Percentiles rank a stretch among this genome's conserved stretches.
Evolutionary conservation across 2,888 invertebrate species (phyloP).

Genomic region (Zeuzera pyrina): DNA sequence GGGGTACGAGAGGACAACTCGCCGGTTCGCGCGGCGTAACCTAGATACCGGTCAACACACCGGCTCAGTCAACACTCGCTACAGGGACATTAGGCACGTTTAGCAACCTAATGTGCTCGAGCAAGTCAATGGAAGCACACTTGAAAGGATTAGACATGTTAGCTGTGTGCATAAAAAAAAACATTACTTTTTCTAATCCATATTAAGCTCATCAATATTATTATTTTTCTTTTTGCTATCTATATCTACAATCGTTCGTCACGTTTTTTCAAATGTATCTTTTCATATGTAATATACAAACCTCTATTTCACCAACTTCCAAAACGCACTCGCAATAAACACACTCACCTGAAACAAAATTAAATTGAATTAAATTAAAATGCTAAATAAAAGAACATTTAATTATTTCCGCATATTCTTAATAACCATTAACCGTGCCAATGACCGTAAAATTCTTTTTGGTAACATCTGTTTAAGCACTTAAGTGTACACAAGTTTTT

Average conservation of each 20-base stretch:
- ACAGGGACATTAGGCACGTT: conserved; percentile 68
- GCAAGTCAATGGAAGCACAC: conserved; percentile 22
- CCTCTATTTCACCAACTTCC: no score
- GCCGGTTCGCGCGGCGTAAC: conserved; percentile 64
- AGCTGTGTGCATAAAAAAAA: no score
- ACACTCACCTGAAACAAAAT: conserved; percentile 59
- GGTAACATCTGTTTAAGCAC: conserved; percentile 43
- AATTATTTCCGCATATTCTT: conserved; percentile 26
- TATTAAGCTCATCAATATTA: no score
- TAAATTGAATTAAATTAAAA: conserved; percentile 21
- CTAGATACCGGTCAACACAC: conserved; percentile 74
- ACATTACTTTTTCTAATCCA: no score
- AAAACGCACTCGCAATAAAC: no score
- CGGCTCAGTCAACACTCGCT: conserved; percentile 73
- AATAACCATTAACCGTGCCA: conserved; percentile 33
- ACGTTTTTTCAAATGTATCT: no score
- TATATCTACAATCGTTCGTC: no score
- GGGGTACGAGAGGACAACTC: conserved; percentile 27
- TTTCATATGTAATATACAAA: no score
- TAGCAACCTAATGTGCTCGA: conserved; percentile 40
- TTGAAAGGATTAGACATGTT: conserved; percentile 1
- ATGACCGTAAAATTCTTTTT: conserved; percentile 35
- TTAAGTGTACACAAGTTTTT: conserved; percentile 13
- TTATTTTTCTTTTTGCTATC: no score
- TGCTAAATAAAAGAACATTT: conserved; percentile 16